These are phyloP conservation scores for Drosophila mettleri DNA, from an alignment of 2,888 invertebrate species.

Conservation along the genomic window DNA sequence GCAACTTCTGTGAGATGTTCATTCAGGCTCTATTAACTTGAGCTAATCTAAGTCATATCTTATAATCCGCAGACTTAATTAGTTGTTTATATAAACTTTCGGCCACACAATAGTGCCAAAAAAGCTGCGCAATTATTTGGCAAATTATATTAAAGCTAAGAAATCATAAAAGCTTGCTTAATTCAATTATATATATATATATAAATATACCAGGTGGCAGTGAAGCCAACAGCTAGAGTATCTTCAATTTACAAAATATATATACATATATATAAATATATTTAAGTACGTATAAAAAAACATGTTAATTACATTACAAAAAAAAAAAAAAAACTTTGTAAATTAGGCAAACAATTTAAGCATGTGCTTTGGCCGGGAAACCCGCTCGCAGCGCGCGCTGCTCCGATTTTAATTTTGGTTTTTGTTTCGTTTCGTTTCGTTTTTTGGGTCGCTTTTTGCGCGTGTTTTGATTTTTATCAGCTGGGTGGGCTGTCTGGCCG, in stretches of 20 bases:
- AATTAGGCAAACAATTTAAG: conserved; percentile 79
- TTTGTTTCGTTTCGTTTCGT: conserved; percentile 70
- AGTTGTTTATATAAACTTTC: conserved; percentile 10
- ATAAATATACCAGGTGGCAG: conserved; percentile 68
- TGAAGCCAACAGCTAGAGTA: conserved; percentile 36
- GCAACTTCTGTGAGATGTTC: not conserved
- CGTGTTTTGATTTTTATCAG: conserved; percentile 81
- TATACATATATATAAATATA: conserved; percentile 8
- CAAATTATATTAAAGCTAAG: conserved; percentile 16
- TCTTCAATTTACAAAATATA: conserved; percentile 11
- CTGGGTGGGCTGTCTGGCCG: conserved; percentile 72
- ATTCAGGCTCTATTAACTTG: not conserved
- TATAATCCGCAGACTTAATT: not conserved
- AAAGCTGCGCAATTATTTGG: conserved; percentile 8
- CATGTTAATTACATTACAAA: conserved; percentile 76
- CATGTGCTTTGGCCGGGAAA: conserved; percentile 76
- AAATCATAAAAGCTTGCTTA: conserved; percentile 35
- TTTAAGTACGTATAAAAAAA: conserved; percentile 24
- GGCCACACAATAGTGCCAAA: conserved; percentile 1
- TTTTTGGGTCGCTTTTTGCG: conserved; percentile 62
- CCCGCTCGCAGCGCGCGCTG: conserved; percentile 54
- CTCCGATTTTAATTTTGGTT: conserved; percentile 80
- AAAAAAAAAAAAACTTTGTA: conserved; percentile 38
- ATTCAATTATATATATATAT: conserved; percentile 54
- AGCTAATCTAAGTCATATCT: not conserved